Evolutionary conservation across 1,140 invertebrate species (phyloP).

Genomic region (Ceratosolen solmsi): DNA sequence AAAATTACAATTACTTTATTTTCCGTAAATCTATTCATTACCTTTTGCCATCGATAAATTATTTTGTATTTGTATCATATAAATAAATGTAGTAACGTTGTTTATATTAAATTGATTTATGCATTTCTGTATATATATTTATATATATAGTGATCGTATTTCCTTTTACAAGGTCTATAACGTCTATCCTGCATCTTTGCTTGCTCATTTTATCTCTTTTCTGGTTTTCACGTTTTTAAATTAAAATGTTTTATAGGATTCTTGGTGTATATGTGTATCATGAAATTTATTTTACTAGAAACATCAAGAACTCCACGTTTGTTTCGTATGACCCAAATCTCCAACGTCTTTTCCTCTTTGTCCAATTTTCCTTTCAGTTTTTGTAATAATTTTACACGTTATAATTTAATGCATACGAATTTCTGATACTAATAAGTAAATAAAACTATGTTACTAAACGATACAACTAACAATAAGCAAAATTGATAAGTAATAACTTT

Average conservation of each 20-base stretch:
- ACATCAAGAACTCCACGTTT: neutral
- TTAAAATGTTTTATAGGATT: neutral
- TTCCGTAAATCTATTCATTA: constrained; percentile 35
- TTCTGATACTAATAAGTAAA: constrained; percentile 65
- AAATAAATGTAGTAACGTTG: constrained; percentile 60
- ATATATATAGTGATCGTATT: constrained; percentile 63
- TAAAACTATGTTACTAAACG: constrained; percentile 67
- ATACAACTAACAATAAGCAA: constrained; percentile 72
- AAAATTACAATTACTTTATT: constrained; percentile 24
- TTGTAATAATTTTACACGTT: constrained; percentile 49
- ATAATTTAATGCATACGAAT: constrained; percentile 41
- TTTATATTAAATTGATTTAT: constrained; percentile 62
- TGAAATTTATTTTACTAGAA: neutral
- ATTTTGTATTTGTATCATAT: constrained; percentile 49
- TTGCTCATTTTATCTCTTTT: neutral
- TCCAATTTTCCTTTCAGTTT: constrained; percentile 45
- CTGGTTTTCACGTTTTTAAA: neutral
- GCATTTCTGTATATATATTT: constrained; percentile 62
- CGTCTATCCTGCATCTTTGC: constrained; percentile 37
- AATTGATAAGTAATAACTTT: constrained; percentile 53
- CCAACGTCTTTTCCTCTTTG: constrained; percentile 11
- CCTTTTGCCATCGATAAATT: constrained; percentile 56
- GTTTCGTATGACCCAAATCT: neutral
- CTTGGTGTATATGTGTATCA: neutral
- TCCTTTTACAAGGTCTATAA: constrained; percentile 37